These are phyloP conservation scores for Nemurella pictetii DNA, from an alignment of 2,888 invertebrate species.

Conservation along the genomic window DNA sequence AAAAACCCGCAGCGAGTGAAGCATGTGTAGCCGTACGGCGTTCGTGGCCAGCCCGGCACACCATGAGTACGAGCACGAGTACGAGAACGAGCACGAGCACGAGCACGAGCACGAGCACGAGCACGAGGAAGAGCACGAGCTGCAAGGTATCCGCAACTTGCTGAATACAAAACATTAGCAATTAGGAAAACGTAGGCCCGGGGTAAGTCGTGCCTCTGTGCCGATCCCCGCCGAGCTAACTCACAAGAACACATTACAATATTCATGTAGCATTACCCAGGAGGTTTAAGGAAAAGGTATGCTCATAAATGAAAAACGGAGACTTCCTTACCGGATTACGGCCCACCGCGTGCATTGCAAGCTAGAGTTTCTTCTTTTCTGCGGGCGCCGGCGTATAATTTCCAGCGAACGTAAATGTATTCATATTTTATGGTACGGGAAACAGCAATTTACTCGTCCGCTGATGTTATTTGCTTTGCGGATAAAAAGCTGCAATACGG, in stretches of 20 bases:
- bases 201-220: too few relatives aligned
- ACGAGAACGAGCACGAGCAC: too few relatives aligned
- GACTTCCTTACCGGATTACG: conserved; percentile 10
- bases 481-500: neutral
- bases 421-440: conserved; percentile 14
- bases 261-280: neutral
- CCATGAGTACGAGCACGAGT: neutral
- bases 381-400: neutral
- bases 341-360: neutral
- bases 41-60: too few relatives aligned
- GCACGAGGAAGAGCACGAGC: too few relatives aligned
- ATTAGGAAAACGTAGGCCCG: neutral
- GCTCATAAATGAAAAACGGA: neutral
- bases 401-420: neutral
- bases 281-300: neutral
- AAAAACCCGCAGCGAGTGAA: neutral
- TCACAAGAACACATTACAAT: neutral
- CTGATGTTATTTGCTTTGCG: neutral
- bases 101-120: too few relatives aligned
- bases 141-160: too few relatives aligned
- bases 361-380: neutral
- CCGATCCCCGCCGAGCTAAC: neutral
- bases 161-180: neutral
- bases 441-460: conserved; percentile 9
- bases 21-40: neutral